Percentiles rank a stretch among this genome's conserved stretches.
phyloP scores from a whole-genome alignment of 1,140 invertebrate genomes.

The Drosophila pandora region DNA sequence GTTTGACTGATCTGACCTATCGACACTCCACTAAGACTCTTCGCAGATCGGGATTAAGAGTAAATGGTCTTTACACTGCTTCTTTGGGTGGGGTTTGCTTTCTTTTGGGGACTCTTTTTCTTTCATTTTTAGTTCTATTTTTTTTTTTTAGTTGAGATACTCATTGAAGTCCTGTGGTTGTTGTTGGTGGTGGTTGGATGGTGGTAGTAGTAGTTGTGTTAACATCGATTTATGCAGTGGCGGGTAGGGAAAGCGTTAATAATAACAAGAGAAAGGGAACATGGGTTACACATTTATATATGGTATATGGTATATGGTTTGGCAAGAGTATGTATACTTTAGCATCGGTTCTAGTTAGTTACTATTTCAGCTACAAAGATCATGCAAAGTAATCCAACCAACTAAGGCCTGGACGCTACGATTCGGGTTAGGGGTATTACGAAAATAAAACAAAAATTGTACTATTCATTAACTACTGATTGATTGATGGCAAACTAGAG shows the following conservation, averaged over 20 bases:
- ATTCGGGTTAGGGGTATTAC: slow-evolving; percentile 21
- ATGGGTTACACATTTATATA: slow-evolving; percentile 79
- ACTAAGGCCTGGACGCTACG: slow-evolving; percentile 16
- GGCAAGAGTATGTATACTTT: slow-evolving; percentile 37
- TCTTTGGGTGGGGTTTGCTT: slow-evolving; percentile 37
- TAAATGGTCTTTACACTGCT: slow-evolving; percentile 29
- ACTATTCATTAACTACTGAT: slow-evolving; percentile 21
- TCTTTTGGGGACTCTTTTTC: slow-evolving; percentile 10
- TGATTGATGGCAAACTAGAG: slow-evolving; percentile 29
- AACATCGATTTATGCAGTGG: slow-evolving; percentile 82
- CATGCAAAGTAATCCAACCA: slow-evolving; percentile 74
- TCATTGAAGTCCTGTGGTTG: slow-evolving; percentile 83
- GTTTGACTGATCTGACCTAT: slow-evolving; percentile 48
- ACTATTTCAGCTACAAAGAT: slow-evolving; percentile 62
- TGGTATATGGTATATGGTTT: slow-evolving; percentile 39
- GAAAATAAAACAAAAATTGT: slow-evolving; percentile 25
- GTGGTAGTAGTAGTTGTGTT: slow-evolving; percentile 74
- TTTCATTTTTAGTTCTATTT: slow-evolving; percentile 27
- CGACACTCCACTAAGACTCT: slow-evolving; percentile 50
- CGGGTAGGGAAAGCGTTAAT: slow-evolving; percentile 82
- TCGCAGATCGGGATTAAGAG: slow-evolving; percentile 21
- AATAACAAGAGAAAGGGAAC: slow-evolving; percentile 79
- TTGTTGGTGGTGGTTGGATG: slow-evolving; percentile 69
- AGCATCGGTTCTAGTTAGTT: slow-evolving; percentile 60
- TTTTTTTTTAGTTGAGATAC: slow-evolving; percentile 78